These are phyloP conservation scores for Minunthozetes semirufus DNA, from an alignment of 2,888 invertebrate genomes.

Conservation along the genomic window DNA sequence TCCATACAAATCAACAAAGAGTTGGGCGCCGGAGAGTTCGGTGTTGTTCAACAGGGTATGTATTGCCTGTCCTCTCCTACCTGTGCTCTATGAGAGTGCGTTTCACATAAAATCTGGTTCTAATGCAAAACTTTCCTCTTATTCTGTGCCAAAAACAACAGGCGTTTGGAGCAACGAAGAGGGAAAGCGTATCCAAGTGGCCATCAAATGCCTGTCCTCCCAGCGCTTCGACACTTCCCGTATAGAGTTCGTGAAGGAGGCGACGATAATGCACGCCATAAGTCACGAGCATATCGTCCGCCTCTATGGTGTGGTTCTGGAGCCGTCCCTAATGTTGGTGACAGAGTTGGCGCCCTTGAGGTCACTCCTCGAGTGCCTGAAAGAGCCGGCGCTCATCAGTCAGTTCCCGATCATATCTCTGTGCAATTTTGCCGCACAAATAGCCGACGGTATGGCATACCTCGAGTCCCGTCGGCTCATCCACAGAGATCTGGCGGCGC, in stretches of 20 bases:
- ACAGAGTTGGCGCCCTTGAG: slow-evolving; percentile 92
- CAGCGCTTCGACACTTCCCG: slow-evolving; percentile 94
- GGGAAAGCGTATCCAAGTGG: slow-evolving; percentile 88
- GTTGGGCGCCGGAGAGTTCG: slow-evolving; percentile 93
- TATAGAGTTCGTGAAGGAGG: slow-evolving; percentile 93
- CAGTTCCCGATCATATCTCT: slow-evolving; percentile 85
- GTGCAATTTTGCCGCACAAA: slow-evolving; percentile 91
- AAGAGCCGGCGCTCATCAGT: slow-evolving; percentile 79
- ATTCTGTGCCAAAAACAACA: not conserved
- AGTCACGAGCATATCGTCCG: slow-evolving; percentile 94
- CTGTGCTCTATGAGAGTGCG: not conserved
- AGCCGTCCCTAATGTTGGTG: slow-evolving; percentile 70
- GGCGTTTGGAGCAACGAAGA: slow-evolving; percentile 80
- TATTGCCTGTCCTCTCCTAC: not conserved
- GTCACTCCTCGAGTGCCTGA: slow-evolving; percentile 88
- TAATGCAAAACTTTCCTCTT: not conserved
- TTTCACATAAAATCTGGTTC: not conserved
- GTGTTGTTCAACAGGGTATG: slow-evolving; percentile 86
- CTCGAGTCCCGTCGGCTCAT: slow-evolving; percentile 91
- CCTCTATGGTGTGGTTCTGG: slow-evolving; percentile 93
- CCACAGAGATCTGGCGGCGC: slow-evolving; percentile 81
- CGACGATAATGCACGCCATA: slow-evolving; percentile 95
- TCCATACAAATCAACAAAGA: slow-evolving; percentile 89
- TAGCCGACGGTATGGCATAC: slow-evolving; percentile 96
- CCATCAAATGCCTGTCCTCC: slow-evolving; percentile 89